A percentile compares a stretch with the other conserved stretches of the same genome.
These are phyloP conservation scores for Drosophila subpulchrella DNA, from an alignment of 1,140 invertebrate genomes.

Conservation along the genomic window DNA sequence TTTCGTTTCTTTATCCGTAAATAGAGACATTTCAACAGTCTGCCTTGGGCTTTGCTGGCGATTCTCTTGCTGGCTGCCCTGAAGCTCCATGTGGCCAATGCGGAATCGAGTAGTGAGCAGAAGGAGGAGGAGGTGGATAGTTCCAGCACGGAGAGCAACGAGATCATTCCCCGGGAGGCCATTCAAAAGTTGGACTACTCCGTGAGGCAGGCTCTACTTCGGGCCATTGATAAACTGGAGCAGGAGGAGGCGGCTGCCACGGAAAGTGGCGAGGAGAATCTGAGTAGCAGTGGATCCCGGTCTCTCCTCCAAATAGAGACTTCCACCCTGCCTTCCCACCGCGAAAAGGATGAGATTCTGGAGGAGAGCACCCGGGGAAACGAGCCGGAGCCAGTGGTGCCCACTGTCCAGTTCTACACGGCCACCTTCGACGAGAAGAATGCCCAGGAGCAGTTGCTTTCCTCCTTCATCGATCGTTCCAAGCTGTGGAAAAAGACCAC, in stretches of 20 bases:
- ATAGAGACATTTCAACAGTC: constrained; percentile 64
- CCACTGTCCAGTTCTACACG: constrained; percentile 81
- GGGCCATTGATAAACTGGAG: constrained; percentile 89
- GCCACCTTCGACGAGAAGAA: constrained; percentile 79
- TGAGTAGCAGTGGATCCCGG: constrained; percentile 18
- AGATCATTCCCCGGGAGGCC: constrained; percentile 85
- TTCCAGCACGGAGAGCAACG: constrained; percentile 84
- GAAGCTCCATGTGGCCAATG: constrained; percentile 53
- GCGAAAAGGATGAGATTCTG: constrained; percentile 73
- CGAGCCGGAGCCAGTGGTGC: constrained; percentile 65
- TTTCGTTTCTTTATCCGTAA: constrained; percentile 1
- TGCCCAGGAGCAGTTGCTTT: constrained; percentile 74
- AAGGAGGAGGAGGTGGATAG: constrained; percentile 81
- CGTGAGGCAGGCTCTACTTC: constrained; percentile 88
- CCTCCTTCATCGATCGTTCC: constrained; percentile 76
- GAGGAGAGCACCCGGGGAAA: constrained; percentile 72
- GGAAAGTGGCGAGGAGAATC: constrained; percentile 39
- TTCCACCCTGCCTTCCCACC: constrained; percentile 54
- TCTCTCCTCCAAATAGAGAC: constrained; percentile 27
- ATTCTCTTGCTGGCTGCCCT: constrained; percentile 56
- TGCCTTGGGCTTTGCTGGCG: constrained; percentile 65
- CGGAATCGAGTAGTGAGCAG: constrained; percentile 20
- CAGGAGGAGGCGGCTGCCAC: constrained; percentile 84
- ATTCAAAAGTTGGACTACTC: constrained; percentile 88
- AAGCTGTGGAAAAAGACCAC: constrained; percentile 76